Conservation (phyloP, 2,113 vertebrate genomes). For the Rhinopithecus roxellana region DNA sequence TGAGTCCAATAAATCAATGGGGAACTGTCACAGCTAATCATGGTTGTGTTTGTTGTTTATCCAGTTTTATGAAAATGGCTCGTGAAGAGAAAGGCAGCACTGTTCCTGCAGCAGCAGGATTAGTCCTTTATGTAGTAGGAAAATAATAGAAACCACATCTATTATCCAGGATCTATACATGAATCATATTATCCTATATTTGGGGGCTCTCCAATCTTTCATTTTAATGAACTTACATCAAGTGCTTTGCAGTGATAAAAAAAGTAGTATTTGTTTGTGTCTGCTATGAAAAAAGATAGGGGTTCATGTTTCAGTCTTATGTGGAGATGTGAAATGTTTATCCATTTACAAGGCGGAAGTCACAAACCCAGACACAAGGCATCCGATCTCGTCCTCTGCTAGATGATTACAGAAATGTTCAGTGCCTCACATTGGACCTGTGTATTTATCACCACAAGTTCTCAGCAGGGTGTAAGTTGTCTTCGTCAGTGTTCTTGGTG, state of each 20-base stretch:
- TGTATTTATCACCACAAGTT: neutral
- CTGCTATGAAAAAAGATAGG: conserved; percentile 67
- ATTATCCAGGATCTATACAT: conserved; percentile 74
- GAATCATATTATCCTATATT: conserved; percentile 72
- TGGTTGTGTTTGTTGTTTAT: conserved; percentile 75
- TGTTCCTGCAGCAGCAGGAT: conserved; percentile 74
- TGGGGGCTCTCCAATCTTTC: conserved; percentile 78
- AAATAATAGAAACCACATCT: conserved; percentile 76
- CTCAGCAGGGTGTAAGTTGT: neutral
- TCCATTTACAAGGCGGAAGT: conserved; percentile 65
- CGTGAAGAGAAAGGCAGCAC: conserved; percentile 67
- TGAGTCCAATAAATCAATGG: conserved; percentile 78
- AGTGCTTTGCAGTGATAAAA: conserved; percentile 75
- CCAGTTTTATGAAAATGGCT: conserved; percentile 76
- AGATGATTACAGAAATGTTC: neutral
- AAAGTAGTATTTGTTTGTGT: conserved; percentile 79
- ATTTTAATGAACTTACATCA: conserved; percentile 80
- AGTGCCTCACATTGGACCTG: neutral
- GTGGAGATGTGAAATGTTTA: conserved; percentile 70
- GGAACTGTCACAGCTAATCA: conserved; percentile 68
- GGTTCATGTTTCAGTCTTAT: conserved; percentile 63
- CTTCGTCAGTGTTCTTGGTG: neutral
- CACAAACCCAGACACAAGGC: conserved; percentile 67
- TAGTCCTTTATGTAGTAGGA: conserved; percentile 64
- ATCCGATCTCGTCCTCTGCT: conserved; percentile 6